Evolutionary conservation across 2,888 invertebrate genomes (phyloP).

Genomic region (Stegophylla sp.): DNA sequence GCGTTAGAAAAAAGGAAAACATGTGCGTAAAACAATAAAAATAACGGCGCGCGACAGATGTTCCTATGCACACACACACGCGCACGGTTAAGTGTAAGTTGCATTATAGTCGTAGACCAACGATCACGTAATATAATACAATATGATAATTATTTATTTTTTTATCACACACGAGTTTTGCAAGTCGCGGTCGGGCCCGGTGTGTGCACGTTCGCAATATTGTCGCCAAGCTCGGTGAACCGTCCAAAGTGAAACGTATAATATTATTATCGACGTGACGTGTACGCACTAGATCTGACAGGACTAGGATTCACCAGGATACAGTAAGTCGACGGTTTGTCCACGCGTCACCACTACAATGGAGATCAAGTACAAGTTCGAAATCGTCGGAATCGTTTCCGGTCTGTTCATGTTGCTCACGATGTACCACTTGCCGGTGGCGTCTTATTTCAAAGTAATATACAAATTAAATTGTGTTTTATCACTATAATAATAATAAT

Average conservation of each 20-base stretch:
- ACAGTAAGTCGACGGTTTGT: no score
- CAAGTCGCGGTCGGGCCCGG: no score
- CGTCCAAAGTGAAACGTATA: not conserved
- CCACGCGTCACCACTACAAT: not conserved
- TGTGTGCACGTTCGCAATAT: no score
- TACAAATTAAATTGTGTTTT: no score
- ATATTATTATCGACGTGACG: not conserved
- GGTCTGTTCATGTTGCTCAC: constrained; percentile 29
- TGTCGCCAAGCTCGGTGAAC: not conserved
- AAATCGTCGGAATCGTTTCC: constrained; percentile 8
- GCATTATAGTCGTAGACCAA: no score
- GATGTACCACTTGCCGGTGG: constrained; percentile 42
- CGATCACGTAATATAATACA: not conserved
- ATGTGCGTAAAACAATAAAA: not conserved
- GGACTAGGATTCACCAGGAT: not conserved
- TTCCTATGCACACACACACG: no score
- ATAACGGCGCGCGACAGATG: constrained; percentile 4
- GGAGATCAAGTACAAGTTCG: constrained; percentile 35
- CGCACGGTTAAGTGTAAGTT: not conserved
- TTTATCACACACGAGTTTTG: no score
- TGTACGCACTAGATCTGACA: not conserved
- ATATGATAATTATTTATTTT: not conserved
- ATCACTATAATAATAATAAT: no score
- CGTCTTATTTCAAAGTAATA: constrained; percentile 44
- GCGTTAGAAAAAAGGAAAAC: not conserved